Conservation (phyloP, 2,888 invertebrate genomes). For the Troides helena region DNA sequence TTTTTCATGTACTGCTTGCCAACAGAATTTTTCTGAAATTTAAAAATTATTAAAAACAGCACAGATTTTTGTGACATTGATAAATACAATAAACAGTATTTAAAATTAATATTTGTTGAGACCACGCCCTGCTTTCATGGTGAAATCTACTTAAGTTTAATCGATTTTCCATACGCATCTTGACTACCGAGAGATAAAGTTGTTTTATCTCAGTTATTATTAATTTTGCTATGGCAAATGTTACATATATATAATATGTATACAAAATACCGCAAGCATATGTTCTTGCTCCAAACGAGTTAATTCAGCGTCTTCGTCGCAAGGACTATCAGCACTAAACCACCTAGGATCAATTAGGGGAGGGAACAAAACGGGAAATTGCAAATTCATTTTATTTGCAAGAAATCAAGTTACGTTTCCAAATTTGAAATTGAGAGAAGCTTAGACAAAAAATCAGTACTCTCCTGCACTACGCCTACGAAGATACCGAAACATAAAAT, state of each 20-base stretch:
- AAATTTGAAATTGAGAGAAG: not conserved
- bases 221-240: not conserved
- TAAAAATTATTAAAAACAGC: not conserved
- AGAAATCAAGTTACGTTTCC: not conserved
- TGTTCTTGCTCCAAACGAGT: constrained; percentile 82
- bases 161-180: not conserved
- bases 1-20: not conserved
- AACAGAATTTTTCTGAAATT: constrained; percentile 2
- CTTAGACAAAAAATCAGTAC: no score
- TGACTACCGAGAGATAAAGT: not conserved
- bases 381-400: constrained; percentile 65
- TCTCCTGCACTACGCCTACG: no score
- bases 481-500: no score
- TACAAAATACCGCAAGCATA: constrained; percentile 44
- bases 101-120: not conserved
- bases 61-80: not conserved
- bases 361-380: constrained; percentile 81
- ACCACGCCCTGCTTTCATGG: not conserved
- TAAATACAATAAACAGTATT: not conserved
- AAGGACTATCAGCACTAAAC: constrained; percentile 83
- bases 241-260: constrained; percentile 1
- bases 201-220: not conserved
- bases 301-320: constrained; percentile 83
- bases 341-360: constrained; percentile 81
- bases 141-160: not conserved